phyloP scores from a whole-genome alignment of 2,113 vertebrate species.

The Chitala chitala region DNA sequence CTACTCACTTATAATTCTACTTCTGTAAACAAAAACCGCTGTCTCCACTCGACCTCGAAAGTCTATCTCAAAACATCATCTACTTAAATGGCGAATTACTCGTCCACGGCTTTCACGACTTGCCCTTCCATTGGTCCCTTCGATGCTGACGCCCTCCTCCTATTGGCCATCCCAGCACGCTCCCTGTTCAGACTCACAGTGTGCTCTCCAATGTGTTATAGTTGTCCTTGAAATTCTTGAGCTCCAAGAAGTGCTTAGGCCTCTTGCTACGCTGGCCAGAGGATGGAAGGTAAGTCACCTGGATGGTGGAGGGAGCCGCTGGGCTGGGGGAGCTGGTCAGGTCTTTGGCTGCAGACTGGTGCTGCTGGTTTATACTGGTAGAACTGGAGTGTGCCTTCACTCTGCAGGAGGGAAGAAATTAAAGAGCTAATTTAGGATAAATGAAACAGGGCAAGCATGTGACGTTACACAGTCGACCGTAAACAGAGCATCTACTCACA shows the following conservation, averaged over 20 bases:
- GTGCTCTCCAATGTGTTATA: slow-evolving; percentile 94
- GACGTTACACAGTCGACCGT: background rate
- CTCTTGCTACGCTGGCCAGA: slow-evolving; percentile 86
- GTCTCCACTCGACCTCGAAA: background rate
- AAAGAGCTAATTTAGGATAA: no score
- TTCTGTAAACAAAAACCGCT: background rate
- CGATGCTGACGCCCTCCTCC: background rate
- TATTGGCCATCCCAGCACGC: background rate
- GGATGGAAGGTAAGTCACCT: slow-evolving; percentile 84
- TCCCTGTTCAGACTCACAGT: slow-evolving; percentile 53
- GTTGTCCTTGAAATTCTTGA: slow-evolving; percentile 98
- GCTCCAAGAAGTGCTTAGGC: slow-evolving; percentile 87
- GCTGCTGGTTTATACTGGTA: slow-evolving; percentile 66
- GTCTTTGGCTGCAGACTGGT: slow-evolving; percentile 88
- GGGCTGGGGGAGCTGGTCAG: slow-evolving; percentile 62
- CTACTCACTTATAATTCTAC: no score
- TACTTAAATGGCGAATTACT: background rate
- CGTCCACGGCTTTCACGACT: background rate
- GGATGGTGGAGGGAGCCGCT: slow-evolving; percentile 71
- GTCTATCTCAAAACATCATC: background rate
- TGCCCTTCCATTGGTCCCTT: background rate
- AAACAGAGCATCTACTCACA: slow-evolving; percentile 67
- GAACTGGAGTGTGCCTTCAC: slow-evolving; percentile 57
- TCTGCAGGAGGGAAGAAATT: slow-evolving; percentile 34
- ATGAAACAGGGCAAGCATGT: no score